Evolutionary conservation across 2,797 vertebrate genomes (phyloP).

Genomic region (Sibirionetta formosa): DNA sequence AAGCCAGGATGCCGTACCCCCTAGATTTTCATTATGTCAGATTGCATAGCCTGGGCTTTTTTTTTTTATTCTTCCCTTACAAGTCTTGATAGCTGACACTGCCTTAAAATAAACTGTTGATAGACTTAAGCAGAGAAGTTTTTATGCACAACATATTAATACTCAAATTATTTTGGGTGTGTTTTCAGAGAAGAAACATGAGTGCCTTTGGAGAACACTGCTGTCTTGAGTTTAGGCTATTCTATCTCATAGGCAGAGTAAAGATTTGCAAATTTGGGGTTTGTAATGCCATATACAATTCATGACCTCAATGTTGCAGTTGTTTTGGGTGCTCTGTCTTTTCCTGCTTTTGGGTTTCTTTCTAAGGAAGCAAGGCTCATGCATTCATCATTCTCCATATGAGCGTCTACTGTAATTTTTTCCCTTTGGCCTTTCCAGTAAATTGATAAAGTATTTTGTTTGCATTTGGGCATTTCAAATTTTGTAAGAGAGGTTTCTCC

Average conservation of each 20-base stretch:
- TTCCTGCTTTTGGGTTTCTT: background rate
- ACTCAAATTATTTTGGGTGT: background rate
- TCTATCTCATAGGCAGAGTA: background rate
- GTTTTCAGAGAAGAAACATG: background rate
- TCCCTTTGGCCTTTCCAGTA: background rate
- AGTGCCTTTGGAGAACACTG: background rate
- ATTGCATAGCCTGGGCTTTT: background rate
- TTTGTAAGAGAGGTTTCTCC: background rate
- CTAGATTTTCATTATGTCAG: background rate
- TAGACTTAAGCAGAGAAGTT: background rate
- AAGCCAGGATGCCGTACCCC: background rate
- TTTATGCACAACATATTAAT: background rate
- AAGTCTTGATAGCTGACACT: background rate
- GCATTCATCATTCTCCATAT: background rate
- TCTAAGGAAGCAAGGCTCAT: background rate
- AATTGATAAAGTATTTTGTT: background rate
- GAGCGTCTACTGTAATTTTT: background rate
- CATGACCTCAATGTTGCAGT: background rate
- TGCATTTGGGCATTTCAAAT: background rate
- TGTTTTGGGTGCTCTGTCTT: background rate
- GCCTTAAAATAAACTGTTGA: background rate
- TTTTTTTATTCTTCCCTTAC: background rate
- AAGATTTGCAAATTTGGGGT: background rate
- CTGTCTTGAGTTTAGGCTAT: background rate
- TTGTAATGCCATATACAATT: background rate